phyloP scores from a whole-genome alignment of 1,140 invertebrate species.

The Saccostrea glomerata region DNA sequence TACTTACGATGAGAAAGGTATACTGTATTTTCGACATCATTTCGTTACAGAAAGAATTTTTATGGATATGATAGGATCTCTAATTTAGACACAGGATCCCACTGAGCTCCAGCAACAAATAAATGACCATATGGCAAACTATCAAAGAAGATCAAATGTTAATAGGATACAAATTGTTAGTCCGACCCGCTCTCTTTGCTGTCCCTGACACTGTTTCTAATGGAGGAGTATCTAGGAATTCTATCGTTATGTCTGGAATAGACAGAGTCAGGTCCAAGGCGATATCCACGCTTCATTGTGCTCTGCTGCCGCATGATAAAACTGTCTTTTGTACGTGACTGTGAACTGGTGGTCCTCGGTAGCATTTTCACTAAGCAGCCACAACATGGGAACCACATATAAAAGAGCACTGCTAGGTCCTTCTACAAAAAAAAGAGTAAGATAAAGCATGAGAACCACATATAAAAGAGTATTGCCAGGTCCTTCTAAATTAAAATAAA shows the following conservation, averaged over 20 bases:
- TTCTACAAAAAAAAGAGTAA: slow-evolving; percentile 39
- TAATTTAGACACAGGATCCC: background rate
- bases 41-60: background rate
- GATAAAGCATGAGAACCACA: slow-evolving; percentile 57
- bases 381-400: slow-evolving; percentile 59
- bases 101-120: background rate
- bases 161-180: background rate
- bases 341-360: slow-evolving; percentile 51
- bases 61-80: background rate
- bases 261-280: background rate
- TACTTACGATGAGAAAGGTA: background rate
- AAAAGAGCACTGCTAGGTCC: slow-evolving; percentile 56
- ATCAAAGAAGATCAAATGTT: background rate
- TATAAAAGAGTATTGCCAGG: slow-evolving; percentile 55
- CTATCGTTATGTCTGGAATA: background rate
- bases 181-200: slow-evolving; percentile 17
- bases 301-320: slow-evolving; percentile 58
- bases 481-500: slow-evolving; percentile 54
- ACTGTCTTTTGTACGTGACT: slow-evolving; percentile 57
- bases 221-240: background rate
- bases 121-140: background rate
- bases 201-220: background rate
- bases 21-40: background rate
- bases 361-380: slow-evolving; percentile 55
- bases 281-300: slow-evolving; percentile 39